Evolutionary conservation across 2,113 vertebrate genomes (phyloP), one percentile per base, ranked within the genome.

Genomic region (Urocynchramus pylzowi): DNA sequence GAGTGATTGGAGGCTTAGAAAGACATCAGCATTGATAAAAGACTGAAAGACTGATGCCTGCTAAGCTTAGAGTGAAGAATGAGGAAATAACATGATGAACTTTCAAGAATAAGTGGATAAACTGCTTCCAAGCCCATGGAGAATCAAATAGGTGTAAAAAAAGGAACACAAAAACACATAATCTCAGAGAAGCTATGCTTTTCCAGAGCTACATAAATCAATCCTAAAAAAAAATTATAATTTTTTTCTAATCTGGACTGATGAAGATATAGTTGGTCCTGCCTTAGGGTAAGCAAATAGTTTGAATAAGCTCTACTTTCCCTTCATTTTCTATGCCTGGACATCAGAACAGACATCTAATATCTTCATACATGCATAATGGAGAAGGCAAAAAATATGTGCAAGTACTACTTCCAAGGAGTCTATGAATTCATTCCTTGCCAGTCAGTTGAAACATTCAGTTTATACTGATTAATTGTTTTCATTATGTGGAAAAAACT

Each of bases 391-490:
- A 76, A 87, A 90, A 63, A 70, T 61, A 9, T 33, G 12, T 63
- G 21, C 31, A 57, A 80, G 42, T 45, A 47, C 33, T 61, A 10
- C 30, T 88, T 96, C 26, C 63, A 86, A 74, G 21, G 20, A 84
- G 49, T 54, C 39, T 80, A 39, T 57, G 33, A 87, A 96, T 90
- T 86, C 17, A 75, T 94, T 95, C 69, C 56, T 71, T 76, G 16
- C 59, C 64, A 95, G 54, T 89, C 91, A 97, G 96, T 95, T 93
- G 94, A 96, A 97, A 88, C 88, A 94, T 86, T 94, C 93, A 82
- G 78, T 95, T 97, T 97, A 93, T 88, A 96, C 84, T 95, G 94
- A 97, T 95, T 94, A 96, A 93, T 86, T 98, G 95, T 90, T 97
- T 97, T 97, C 95, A 96, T 97, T 97, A 76, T 95, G 91, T 90